Base-by-base conservation (phyloP, 2,113 vertebrate species). In the Strix uralensis region DNA sequence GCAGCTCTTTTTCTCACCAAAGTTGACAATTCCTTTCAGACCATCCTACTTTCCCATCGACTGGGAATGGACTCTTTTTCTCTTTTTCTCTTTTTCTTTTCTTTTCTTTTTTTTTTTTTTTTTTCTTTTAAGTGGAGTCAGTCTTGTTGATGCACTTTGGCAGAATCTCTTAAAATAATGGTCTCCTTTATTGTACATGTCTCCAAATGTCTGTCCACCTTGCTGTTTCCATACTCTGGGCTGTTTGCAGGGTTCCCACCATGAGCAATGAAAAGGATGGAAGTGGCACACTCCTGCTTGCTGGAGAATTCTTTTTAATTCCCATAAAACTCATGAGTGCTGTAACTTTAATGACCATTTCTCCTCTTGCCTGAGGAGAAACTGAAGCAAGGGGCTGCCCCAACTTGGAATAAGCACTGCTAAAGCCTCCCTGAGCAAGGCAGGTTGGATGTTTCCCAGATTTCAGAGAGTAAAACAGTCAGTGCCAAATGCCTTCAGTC, bases 11-110 rank as follows among this genome's bases (percentile, higher is more conserved):
- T 95, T 96, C 95, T 94, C 86, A 94, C 81, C 84, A 65, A 92
- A 94, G 51, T 63, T 80, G 78, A 81, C 71, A 91, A 95, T 92
- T 95, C 62, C n/a, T 95, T 91, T 96, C 94, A 96, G 94, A 78
- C 38, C 51, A 94, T 91, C 74, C 46, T 83, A 29, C 34, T 83
- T 97, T 94, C 95, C 74, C 83, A 86, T 66, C 13, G 13, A 55
- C 58, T 77, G 30, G 54, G 55, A 90, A 95, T 38, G 42, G 61
- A 67, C 7, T 71, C 29, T 85, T 42, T 91, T 62, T 81, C 9
- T 61, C 17, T 10, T 18, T 51, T 47, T 6, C 1, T 8, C n/a
- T n/a, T n/a, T 18, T 11, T 10, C 26, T 52, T 12, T 21, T 63
- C 36, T n/a, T 11, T 15, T n/a, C n/a, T 15, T 4, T 9, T 17